Conservation (phyloP, 2,113 vertebrate genomes). For the Epinephelus cyanopodus region DNA sequence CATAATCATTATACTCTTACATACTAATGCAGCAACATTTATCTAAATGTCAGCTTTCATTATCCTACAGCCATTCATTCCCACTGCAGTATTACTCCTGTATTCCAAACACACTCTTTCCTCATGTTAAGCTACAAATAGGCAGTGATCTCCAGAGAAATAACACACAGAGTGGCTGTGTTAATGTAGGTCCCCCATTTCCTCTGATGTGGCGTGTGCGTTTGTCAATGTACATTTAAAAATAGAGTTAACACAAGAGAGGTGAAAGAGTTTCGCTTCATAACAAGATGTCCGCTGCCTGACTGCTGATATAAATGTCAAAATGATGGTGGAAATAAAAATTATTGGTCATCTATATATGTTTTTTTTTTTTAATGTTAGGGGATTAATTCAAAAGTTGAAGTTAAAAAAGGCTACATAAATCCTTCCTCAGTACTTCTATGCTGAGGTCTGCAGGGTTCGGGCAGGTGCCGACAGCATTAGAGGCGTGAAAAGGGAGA, state of each 20-base stretch:
- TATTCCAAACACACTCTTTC: slow-evolving; percentile 31
- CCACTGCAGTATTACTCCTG: slow-evolving; percentile 16
- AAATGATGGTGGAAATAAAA: neutral
- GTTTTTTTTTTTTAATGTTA: neutral
- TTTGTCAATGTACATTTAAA: slow-evolving; percentile 30
- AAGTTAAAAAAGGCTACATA: neutral
- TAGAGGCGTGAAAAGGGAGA: slow-evolving; percentile 28
- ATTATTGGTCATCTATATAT: neutral
- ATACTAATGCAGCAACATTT: slow-evolving; percentile 44
- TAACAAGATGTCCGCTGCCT: neutral
- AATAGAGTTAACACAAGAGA: neutral
- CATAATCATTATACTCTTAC: slow-evolving; percentile 24
- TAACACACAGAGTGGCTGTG: slow-evolving; percentile 3
- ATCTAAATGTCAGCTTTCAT: slow-evolving; percentile 46
- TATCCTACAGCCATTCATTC: slow-evolving; percentile 29
- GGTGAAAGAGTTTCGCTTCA: slow-evolving; percentile 8
- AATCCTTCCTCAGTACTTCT: slow-evolving; percentile 1
- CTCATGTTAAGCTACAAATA: slow-evolving; percentile 53
- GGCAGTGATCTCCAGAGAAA: slow-evolving; percentile 50
- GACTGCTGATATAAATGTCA: neutral
- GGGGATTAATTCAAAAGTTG: neutral
- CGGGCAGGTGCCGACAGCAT: neutral
- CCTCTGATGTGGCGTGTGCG: neutral
- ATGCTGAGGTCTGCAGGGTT: slow-evolving; percentile 7
- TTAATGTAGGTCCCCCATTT: slow-evolving; percentile 24